Evolutionary conservation across 2,797 vertebrate species (phyloP).

Genomic region (Rhynchotus rufescens): DNA sequence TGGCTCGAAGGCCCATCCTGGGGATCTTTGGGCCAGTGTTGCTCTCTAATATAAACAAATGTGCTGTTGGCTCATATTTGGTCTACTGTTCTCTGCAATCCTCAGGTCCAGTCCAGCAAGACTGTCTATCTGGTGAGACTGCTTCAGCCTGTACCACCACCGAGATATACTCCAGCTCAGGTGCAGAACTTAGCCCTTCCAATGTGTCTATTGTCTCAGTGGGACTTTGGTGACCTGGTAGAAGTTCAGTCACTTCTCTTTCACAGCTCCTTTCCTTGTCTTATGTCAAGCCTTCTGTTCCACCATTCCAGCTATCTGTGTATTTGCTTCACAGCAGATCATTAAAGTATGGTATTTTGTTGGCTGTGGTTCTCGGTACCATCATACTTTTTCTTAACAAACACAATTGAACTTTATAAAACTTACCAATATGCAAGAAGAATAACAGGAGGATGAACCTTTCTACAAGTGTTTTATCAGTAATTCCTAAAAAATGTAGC

Average conservation of each 20-base stretch:
- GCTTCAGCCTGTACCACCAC: neutral
- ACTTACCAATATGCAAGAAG: neutral
- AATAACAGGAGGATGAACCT: neutral
- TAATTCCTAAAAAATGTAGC: neutral
- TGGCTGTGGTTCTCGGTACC: neutral
- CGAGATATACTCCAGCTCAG: neutral
- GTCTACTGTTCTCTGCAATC: neutral
- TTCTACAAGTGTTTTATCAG: neutral
- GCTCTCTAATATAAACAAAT: neutral
- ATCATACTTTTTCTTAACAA: neutral
- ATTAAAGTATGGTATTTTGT: neutral
- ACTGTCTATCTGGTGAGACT: neutral
- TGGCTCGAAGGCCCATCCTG: neutral
- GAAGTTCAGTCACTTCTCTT: neutral
- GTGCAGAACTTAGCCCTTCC: neutral
- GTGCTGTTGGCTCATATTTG: neutral
- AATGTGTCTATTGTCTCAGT: neutral
- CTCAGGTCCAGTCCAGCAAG: neutral
- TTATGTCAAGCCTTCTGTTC: neutral
- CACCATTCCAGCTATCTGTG: neutral
- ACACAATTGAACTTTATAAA: neutral
- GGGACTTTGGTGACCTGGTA: neutral
- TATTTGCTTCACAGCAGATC: neutral
- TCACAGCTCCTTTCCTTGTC: neutral
- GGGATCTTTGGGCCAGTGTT: neutral